Evolutionary conservation across 2,797 vertebrate species (phyloP).

Genomic region (Pipistrellus pipistrellus): DNA sequence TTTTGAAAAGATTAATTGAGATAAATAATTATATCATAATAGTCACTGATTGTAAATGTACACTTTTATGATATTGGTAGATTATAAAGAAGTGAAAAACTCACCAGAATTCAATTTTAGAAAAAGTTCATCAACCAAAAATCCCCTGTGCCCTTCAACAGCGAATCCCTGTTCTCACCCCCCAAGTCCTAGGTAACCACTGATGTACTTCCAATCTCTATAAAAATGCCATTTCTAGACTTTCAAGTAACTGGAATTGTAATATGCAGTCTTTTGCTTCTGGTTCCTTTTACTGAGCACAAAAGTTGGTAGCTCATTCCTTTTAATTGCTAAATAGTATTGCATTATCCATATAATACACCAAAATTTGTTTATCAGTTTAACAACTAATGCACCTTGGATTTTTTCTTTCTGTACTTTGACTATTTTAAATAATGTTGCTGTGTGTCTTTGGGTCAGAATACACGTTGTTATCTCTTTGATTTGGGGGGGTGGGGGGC

Average conservation of each 20-base stretch:
- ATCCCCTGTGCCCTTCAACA: not conserved
- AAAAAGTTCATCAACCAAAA: not conserved
- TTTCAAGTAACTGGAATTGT: not conserved
- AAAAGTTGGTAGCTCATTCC: not conserved
- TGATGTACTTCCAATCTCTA: not conserved
- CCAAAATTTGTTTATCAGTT: constrained; percentile 1
- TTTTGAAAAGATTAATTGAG: constrained; percentile 6
- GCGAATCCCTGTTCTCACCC: not conserved
- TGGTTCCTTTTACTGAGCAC: not conserved
- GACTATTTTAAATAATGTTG: not conserved
- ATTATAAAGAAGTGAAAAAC: not conserved
- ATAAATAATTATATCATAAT: not conserved
- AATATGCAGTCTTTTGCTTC: not conserved
- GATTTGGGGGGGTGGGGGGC: not conserved
- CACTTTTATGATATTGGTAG: not conserved
- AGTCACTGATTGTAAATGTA: not conserved
- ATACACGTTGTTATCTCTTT: constrained; percentile 1
- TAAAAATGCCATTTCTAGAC: not conserved
- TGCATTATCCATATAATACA: not conserved
- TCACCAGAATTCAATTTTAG: not conserved
- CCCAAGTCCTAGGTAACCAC: not conserved
- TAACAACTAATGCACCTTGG: not conserved
- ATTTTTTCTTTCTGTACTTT: not conserved
- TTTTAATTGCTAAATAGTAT: not conserved
- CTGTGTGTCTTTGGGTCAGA: not conserved